phyloP scores from a whole-genome alignment of 1,140 invertebrate species.

The Zaprionus vittiger region DNA sequence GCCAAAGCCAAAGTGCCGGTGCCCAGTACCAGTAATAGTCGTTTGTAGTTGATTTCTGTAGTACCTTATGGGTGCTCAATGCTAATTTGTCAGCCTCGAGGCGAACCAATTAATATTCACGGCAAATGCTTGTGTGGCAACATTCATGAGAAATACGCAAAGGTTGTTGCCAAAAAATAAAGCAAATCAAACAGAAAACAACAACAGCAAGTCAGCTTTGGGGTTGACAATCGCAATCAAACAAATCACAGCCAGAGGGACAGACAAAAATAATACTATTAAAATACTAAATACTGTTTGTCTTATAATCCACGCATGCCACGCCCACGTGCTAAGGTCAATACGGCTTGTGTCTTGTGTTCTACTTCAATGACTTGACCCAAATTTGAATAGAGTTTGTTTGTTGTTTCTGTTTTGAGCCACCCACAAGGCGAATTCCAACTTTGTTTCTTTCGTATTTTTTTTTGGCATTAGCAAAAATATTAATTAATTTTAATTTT shows the following conservation, averaged over 20 bases:
- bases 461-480: conserved; percentile 33
- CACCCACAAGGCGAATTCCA: conserved; percentile 39
- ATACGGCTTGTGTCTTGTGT: conserved; percentile 37
- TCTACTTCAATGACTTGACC: conserved; percentile 80
- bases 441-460: background rate
- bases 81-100: conserved; percentile 63
- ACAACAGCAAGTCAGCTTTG: conserved; percentile 45
- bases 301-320: conserved; percentile 47
- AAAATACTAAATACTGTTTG: conserved; percentile 41
- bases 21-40: background rate
- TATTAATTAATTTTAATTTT: conserved; percentile 76
- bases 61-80: conserved; percentile 51
- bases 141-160: conserved; percentile 61
- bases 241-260: background rate
- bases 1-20: background rate
- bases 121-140: conserved; percentile 68
- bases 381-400: conserved; percentile 37
- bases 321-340: conserved; percentile 75
- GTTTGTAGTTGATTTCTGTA: background rate
- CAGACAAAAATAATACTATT: conserved; percentile 7
- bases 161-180: conserved; percentile 54
- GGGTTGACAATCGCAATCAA: conserved; percentile 49
- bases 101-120: conserved; percentile 74
- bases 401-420: background rate
- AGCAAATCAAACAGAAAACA: background rate